These are phyloP conservation scores for Drosophila lacertosa DNA, from an alignment of 1,140 invertebrate species.

Conservation along the genomic window DNA sequence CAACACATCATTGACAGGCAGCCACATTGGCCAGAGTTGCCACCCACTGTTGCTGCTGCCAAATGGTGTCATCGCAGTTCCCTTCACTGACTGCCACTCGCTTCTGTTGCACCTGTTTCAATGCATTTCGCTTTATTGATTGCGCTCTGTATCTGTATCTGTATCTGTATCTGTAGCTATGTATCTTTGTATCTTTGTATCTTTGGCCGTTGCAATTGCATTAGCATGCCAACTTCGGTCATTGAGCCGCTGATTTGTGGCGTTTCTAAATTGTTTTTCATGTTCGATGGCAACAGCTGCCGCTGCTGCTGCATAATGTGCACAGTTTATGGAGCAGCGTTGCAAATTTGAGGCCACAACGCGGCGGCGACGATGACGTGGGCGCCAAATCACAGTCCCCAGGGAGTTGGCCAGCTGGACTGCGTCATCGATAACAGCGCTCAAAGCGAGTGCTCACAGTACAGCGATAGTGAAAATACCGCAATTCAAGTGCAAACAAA, in stretches of 20 bases:
- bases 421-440: constrained; percentile 26
- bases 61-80: constrained; percentile 63
- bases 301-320: constrained; percentile 75
- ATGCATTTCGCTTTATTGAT: constrained; percentile 76
- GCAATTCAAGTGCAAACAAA: constrained; percentile 76
- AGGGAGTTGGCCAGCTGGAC: constrained; percentile 16
- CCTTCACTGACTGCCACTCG: constrained; percentile 45
- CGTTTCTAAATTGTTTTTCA: constrained; percentile 81
- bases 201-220: constrained; percentile 24
- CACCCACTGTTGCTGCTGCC: constrained; percentile 70
- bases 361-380: constrained; percentile 17
- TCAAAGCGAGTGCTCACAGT: constrained; percentile 22
- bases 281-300: constrained; percentile 69
- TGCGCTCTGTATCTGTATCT: constrained; percentile 45
- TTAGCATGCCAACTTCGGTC: constrained; percentile 42
- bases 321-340: constrained; percentile 67
- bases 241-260: constrained; percentile 79
- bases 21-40: constrained; percentile 54
- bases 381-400: constrained; percentile 29
- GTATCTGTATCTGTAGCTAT: constrained; percentile 7
- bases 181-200: constrained; percentile 6
- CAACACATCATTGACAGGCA: constrained; percentile 73
- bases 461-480: constrained; percentile 54
- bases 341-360: constrained; percentile 28
- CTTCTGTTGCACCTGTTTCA: constrained; percentile 75